Evolutionary conservation across 2,113 vertebrate genomes (phyloP).

Genomic region (Tyrannus savana): DNA sequence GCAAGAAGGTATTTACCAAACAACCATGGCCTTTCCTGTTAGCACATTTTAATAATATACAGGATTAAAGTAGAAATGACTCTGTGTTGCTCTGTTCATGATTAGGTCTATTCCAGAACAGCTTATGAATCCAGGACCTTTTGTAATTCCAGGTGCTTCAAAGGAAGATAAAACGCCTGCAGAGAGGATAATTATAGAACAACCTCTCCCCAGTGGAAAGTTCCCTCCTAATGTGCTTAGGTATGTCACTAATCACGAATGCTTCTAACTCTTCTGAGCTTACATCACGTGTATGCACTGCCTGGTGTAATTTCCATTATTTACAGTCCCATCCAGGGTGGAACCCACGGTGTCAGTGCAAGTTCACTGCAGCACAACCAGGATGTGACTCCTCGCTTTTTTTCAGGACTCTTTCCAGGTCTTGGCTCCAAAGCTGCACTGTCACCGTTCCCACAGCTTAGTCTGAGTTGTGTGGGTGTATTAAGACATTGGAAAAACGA

Average conservation of each 20-base stretch:
- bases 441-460: neutral
- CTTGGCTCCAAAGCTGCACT: neutral
- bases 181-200: slow-evolving; percentile 4
- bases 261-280: neutral
- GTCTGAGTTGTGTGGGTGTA: neutral
- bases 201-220: slow-evolving; percentile 1
- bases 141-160: neutral
- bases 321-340: fast-evolving
- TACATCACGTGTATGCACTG: neutral
- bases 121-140: neutral
- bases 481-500: neutral
- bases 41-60: neutral
- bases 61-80: neutral
- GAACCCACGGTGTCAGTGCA: neutral
- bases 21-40: neutral
- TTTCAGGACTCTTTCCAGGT: neutral
- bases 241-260: neutral
- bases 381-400: neutral
- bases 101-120: neutral
- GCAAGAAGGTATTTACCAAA: neutral
- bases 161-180: neutral
- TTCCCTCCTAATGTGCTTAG: neutral
- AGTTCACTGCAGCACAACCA: neutral
- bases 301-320: neutral
- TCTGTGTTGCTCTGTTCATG: neutral